Conservation (phyloP, 2,113 vertebrate species). For the Xiphophorus hellerii region DNA sequence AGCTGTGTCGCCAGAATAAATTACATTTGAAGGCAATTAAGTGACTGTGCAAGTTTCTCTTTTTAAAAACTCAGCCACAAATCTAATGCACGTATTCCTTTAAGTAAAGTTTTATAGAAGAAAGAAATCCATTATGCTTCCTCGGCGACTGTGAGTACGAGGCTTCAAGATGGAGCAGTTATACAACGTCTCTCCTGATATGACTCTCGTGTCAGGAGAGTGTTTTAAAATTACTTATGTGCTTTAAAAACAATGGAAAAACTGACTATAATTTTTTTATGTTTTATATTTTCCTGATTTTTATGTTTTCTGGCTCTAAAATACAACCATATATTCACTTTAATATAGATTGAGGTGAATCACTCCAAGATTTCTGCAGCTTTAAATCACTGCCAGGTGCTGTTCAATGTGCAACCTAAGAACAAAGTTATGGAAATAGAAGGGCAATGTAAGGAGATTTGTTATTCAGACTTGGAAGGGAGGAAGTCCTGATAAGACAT, state of each 20-base stretch:
- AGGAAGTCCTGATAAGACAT: constrained; percentile 34
- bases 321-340: background rate
- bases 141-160: background rate
- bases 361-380: constrained; percentile 16
- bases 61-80: background rate
- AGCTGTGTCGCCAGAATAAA: too few relatives aligned
- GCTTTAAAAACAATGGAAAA: background rate
- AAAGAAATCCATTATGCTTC: background rate
- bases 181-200: background rate
- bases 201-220: background rate
- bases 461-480: constrained; percentile 41
- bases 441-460: background rate
- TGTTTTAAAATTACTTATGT: background rate
- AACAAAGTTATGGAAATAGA: constrained; percentile 22
- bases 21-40: too few relatives aligned
- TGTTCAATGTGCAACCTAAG: constrained; percentile 9
- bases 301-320: background rate
- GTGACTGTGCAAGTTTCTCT: too few relatives aligned
- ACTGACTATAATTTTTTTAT: background rate
- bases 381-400: constrained; percentile 5
- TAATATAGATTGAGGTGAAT: constrained; percentile 32
- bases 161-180: background rate
- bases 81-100: background rate
- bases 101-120: background rate
- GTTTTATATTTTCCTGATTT: background rate